Evolutionary conservation across 2,797 vertebrate genomes (phyloP).

Genomic region (Sebastes baramenuke): DNA sequence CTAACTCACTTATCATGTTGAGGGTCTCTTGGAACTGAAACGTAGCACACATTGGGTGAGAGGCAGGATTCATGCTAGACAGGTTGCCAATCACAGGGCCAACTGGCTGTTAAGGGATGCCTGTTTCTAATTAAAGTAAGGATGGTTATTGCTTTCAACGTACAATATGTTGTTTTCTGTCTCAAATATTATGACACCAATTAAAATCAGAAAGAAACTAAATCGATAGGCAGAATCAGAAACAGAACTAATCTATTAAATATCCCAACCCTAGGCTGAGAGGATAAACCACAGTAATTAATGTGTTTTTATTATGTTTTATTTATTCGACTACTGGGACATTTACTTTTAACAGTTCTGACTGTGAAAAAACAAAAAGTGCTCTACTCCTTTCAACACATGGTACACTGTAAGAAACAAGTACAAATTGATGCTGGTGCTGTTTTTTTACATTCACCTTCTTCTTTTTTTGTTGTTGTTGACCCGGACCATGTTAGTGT

Average conservation of each 20-base stretch:
- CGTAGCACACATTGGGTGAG: neutral
- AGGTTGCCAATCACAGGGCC: neutral
- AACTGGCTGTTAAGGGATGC: neutral
- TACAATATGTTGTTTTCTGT: neutral
- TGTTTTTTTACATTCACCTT: neutral
- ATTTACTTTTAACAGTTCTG: neutral
- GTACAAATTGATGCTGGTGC: neutral
- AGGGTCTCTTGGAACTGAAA: neutral
- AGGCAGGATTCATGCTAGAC: neutral
- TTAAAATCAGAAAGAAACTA: neutral
- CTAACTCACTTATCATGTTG: neutral
- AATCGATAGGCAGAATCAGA: neutral
- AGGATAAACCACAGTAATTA: neutral
- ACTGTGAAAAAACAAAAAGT: neutral
- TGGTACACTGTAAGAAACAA: neutral
- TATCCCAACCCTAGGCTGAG: neutral
- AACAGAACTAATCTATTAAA: neutral
- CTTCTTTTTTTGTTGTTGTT: neutral
- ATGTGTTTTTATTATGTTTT: neutral
- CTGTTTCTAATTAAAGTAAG: neutral
- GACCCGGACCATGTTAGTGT: constrained; percentile 25
- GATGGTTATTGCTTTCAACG: neutral
- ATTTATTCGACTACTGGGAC: neutral
- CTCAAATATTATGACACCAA: neutral
- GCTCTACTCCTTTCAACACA: neutral